Percentiles rank a stretch among this genome's conserved stretches.
Conservation (phyloP, 2,113 vertebrate genomes). For the Baryphthengus martii region DNA sequence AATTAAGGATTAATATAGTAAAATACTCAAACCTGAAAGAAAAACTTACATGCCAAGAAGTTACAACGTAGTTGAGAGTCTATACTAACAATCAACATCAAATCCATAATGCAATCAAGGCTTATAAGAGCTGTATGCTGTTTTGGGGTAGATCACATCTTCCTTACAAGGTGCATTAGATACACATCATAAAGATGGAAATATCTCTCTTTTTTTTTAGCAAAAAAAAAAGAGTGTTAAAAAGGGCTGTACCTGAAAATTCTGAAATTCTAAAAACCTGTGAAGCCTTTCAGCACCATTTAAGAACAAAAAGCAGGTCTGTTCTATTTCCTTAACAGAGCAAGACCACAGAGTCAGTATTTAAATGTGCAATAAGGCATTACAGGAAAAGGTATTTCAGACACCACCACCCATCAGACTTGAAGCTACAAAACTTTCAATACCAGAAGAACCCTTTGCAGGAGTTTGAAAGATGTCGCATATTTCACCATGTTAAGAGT, state of each 20-base stretch:
- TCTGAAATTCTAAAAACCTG: not conserved
- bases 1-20: slow-evolving; percentile 10
- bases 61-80: not conserved
- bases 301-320: not conserved
- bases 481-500: not conserved
- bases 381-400: not conserved
- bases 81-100: slow-evolving; percentile 17
- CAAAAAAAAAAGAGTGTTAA: not conserved
- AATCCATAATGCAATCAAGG: not conserved
- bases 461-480: not conserved
- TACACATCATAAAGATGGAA: not conserved
- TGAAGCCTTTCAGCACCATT: not conserved
- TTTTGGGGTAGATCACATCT: slow-evolving; percentile 17
- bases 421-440: not conserved
- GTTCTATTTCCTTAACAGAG: not conserved
- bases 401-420: not conserved
- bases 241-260: not conserved
- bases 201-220: not conserved
- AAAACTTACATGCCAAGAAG: slow-evolving; percentile 30
- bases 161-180: not conserved
- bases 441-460: not conserved
- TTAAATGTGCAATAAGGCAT: not conserved
- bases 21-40: not conserved
- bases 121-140: not conserved
- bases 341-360: not conserved